These are phyloP conservation scores for Nipponia nippon DNA, from an alignment of 2,113 vertebrate genomes.

Conservation along the genomic window DNA sequence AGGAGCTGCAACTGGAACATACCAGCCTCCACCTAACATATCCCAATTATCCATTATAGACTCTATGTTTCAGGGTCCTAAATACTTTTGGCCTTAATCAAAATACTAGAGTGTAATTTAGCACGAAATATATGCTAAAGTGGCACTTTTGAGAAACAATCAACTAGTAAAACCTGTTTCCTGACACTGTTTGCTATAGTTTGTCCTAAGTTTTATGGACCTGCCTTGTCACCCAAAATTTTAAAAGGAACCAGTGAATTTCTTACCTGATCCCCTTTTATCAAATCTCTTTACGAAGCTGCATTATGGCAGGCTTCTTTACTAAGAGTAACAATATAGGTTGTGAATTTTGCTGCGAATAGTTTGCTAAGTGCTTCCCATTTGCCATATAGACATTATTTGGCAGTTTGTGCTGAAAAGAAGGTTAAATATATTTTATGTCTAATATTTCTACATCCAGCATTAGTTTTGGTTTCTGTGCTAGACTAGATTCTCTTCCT, in stretches of 20 bases:
- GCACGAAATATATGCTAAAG: background rate
- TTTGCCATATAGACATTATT: background rate
- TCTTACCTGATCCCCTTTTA: background rate
- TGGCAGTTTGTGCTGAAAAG: background rate
- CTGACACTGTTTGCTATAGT: background rate
- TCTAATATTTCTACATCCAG: background rate
- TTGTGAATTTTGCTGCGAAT: background rate
- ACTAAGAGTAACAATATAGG: background rate
- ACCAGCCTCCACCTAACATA: background rate
- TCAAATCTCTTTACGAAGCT: background rate
- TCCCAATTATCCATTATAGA: background rate
- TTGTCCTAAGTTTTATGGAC: background rate
- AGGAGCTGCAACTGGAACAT: background rate
- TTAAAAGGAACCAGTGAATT: background rate
- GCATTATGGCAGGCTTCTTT: background rate
- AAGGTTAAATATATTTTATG: background rate
- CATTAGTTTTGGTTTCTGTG: background rate
- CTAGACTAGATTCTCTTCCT: background rate
- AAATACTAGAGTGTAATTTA: background rate
- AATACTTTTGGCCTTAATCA: background rate
- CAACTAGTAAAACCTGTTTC: background rate
- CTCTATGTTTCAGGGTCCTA: background rate
- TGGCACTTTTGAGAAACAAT: background rate
- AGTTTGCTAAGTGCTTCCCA: background rate
- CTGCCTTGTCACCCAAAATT: background rate